A percentile compares a stretch with the other conserved stretches of the same genome.
Conservation (phyloP, 2,888 invertebrate species). For the Prosopocoilus inquinatus region DNA sequence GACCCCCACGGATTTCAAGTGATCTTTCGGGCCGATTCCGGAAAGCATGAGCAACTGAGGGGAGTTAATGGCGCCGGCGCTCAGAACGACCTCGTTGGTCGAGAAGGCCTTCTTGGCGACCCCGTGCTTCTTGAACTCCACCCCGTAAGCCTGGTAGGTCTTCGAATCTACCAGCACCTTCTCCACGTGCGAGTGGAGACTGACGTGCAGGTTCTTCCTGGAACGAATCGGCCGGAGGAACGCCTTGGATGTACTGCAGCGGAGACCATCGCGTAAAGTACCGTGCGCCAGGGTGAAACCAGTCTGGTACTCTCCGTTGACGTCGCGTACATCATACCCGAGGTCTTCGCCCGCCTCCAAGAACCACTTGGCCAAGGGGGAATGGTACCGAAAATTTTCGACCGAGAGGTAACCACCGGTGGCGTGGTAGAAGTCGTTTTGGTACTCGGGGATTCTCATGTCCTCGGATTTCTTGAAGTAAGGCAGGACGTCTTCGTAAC, state of each 20-base stretch:
- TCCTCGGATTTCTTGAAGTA: slow-evolving; percentile 82
- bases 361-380: slow-evolving; percentile 68
- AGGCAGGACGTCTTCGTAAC: slow-evolving; percentile 68
- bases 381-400: slow-evolving; percentile 68
- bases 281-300: slow-evolving; percentile 78
- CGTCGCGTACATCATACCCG: slow-evolving; percentile 68
- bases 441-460: slow-evolving; percentile 64
- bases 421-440: slow-evolving; percentile 64
- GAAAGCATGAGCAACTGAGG: slow-evolving; percentile 86
- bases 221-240: slow-evolving; percentile 67
- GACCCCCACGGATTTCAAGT: slow-evolving; percentile 59
- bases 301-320: slow-evolving; percentile 76
- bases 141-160: slow-evolving; percentile 64
- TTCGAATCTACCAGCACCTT: slow-evolving; percentile 63
- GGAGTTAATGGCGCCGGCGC: slow-evolving; percentile 80
- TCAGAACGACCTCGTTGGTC: slow-evolving; percentile 76
- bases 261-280: slow-evolving; percentile 72
- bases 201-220: slow-evolving; percentile 72
- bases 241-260: slow-evolving; percentile 83
- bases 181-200: slow-evolving; percentile 66
- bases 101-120: slow-evolving; percentile 56
- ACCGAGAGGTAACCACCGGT: slow-evolving; percentile 71
- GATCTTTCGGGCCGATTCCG: slow-evolving; percentile 70
- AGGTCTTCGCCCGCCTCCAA: slow-evolving; percentile 67
- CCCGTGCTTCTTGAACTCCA: slow-evolving; percentile 59